Conservation (phyloP, 23 tunicate species). For the Botrylloides violaceus region DNA sequence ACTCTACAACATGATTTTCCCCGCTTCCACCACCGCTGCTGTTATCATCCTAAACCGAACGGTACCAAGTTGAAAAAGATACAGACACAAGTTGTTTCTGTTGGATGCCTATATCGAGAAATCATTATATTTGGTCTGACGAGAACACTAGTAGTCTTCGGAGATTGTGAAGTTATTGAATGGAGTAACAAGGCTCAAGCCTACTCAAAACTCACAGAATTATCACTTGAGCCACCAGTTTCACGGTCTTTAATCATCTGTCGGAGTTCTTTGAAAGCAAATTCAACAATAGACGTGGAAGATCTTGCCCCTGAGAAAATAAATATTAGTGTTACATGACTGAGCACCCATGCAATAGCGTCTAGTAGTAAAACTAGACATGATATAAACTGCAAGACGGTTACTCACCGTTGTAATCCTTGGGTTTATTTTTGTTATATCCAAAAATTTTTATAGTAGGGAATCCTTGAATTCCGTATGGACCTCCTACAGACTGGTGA, state of each 20-base stretch:
- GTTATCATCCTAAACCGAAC: not conserved
- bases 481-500: conserved; percentile 79
- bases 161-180: no score
- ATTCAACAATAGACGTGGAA: conserved; percentile 56
- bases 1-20: conserved; percentile 59
- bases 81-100: no score
- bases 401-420: conserved; percentile 77
- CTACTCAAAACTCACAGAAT: conserved; percentile 12
- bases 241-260: conserved; percentile 62
- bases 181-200: no score
- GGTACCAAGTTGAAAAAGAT: no score
- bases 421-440: conserved; percentile 74
- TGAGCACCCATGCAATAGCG: not conserved
- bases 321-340: not conserved
- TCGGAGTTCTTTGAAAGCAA: conserved; percentile 69
- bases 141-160: no score
- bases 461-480: conserved; percentile 80
- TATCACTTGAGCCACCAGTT: conserved; percentile 31
- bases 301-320: conserved; percentile 67
- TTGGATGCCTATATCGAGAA: no score
- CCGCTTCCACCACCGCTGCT: conserved; percentile 34
- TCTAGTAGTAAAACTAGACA: not conserved
- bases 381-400: not conserved
- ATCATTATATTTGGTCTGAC: no score
- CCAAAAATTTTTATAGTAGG: conserved; percentile 99